Conservation (phyloP, 2,797 vertebrate genomes). For the Lycodopsis pacificus region DNA sequence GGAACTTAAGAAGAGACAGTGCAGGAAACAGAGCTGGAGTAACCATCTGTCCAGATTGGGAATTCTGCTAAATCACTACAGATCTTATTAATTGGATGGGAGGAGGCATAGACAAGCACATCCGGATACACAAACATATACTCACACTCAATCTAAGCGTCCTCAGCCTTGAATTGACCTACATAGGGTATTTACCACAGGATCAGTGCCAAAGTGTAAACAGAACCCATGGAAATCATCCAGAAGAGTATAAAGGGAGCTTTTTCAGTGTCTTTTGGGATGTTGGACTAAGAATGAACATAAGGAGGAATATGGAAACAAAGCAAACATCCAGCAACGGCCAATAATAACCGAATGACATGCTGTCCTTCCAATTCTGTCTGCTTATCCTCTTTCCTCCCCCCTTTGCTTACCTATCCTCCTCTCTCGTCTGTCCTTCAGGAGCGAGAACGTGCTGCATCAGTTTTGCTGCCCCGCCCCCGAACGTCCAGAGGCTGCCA, state of each 20-base stretch:
- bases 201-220: slow-evolving; percentile 68
- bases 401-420: slow-evolving; percentile 33
- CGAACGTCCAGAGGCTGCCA: slow-evolving; percentile 91
- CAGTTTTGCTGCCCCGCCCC: slow-evolving; percentile 98
- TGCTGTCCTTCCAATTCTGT: slow-evolving; percentile 27
- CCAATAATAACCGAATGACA: slow-evolving; percentile 39
- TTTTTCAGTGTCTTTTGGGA: slow-evolving; percentile 55
- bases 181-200: slow-evolving; percentile 69
- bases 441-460: slow-evolving; percentile 97
- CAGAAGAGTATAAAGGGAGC: slow-evolving; percentile 55
- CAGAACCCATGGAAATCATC: slow-evolving; percentile 63
- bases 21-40: slow-evolving; percentile 45
- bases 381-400: slow-evolving; percentile 12
- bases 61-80: slow-evolving; percentile 66
- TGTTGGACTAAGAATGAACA: slow-evolving; percentile 40
- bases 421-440: slow-evolving; percentile 63
- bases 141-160: slow-evolving; percentile 51
- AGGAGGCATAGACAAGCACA: slow-evolving; percentile 37
- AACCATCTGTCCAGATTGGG: slow-evolving; percentile 64
- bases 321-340: slow-evolving; percentile 31
- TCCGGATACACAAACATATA: slow-evolving; percentile 47
- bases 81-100: slow-evolving; percentile 46
- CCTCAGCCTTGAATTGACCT: slow-evolving; percentile 72
- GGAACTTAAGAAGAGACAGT: slow-evolving; percentile 49
- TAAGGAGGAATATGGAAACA: slow-evolving; percentile 38